Evolutionary conservation across 2,888 invertebrate genomes (phyloP).

Genomic region (Neoascia interrupta): DNA sequence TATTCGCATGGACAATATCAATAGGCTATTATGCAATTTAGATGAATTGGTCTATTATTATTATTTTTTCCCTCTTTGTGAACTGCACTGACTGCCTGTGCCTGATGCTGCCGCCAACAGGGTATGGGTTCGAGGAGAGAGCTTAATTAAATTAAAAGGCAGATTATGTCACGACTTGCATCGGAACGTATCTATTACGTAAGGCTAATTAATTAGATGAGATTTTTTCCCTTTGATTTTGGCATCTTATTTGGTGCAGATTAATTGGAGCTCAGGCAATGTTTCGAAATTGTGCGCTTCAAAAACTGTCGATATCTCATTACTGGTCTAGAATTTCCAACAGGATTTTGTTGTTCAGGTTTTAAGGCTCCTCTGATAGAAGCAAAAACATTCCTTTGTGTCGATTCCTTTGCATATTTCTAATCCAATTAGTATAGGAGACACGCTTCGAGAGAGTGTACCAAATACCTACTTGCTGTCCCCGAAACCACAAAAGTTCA

Average conservation of each 20-base stretch:
- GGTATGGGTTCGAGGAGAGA: constrained; percentile 42
- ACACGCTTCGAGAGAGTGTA: constrained; percentile 12
- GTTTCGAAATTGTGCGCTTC: not conserved
- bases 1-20: constrained; percentile 71
- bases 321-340: constrained; percentile 22
- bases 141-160: constrained; percentile 69
- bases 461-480: constrained; percentile 41
- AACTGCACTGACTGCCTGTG: too few species aligned
- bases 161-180: constrained; percentile 68
- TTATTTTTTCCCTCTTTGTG: constrained; percentile 61
- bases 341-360: constrained; percentile 49
- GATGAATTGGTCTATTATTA: constrained; percentile 70
- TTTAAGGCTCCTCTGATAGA: too few species aligned
- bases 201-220: constrained; percentile 63
- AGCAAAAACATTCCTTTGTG: not conserved
- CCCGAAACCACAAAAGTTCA: constrained; percentile 64
- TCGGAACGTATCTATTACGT: constrained; percentile 59
- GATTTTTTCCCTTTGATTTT: constrained; percentile 27
- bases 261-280: not conserved
- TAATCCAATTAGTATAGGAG: constrained; percentile 64
- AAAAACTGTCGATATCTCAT: not conserved
- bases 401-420: constrained; percentile 13
- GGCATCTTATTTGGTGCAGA: constrained; percentile 15
- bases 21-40: constrained; percentile 71
- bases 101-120: constrained; percentile 26